Conservation (phyloP, 2,888 invertebrate species). For the Synanthedon vespiformis region DNA sequence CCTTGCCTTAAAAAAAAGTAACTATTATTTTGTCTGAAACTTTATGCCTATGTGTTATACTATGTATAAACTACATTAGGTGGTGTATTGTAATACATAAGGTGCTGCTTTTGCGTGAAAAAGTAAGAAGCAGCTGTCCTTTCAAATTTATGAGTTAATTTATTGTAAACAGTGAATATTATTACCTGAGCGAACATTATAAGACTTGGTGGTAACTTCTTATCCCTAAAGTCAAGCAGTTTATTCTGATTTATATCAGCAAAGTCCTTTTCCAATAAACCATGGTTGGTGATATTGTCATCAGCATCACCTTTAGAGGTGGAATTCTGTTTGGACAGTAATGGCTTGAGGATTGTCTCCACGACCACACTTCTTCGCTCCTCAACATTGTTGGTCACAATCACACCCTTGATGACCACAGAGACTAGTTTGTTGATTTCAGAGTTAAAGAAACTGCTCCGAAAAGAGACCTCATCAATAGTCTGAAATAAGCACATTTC, state of each 20-base stretch:
- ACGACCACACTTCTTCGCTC: slow-evolving; percentile 51
- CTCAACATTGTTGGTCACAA: slow-evolving; percentile 82
- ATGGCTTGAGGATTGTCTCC: slow-evolving; percentile 59
- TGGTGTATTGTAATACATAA: no score
- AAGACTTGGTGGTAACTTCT: slow-evolving; percentile 82
- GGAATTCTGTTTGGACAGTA: slow-evolving; percentile 60
- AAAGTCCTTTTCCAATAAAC: slow-evolving; percentile 22
- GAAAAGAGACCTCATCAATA: slow-evolving; percentile 85
- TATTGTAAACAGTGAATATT: not conserved
- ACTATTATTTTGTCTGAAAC: no score
- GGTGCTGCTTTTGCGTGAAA: no score
- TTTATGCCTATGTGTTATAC: no score
- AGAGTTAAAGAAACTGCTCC: slow-evolving; percentile 89
- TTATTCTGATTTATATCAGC: slow-evolving; percentile 26
- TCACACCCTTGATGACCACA: slow-evolving; percentile 83
- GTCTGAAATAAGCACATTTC: slow-evolving; percentile 66
- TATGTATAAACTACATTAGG: no score
- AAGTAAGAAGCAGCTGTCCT: no score
- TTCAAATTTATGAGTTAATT: no score
- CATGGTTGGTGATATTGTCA: slow-evolving; percentile 11
- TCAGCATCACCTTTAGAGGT: slow-evolving; percentile 20
- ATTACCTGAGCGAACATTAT: slow-evolving; percentile 85
- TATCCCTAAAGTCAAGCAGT: slow-evolving; percentile 76
- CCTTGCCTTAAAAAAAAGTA: no score
- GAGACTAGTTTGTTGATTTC: slow-evolving; percentile 88